Percentiles rank a stretch among this genome's conserved stretches.
These are phyloP conservation scores for Poecilobothrus nobilitatus DNA, from an alignment of 2,888 invertebrate genomes.

Conservation along the genomic window DNA sequence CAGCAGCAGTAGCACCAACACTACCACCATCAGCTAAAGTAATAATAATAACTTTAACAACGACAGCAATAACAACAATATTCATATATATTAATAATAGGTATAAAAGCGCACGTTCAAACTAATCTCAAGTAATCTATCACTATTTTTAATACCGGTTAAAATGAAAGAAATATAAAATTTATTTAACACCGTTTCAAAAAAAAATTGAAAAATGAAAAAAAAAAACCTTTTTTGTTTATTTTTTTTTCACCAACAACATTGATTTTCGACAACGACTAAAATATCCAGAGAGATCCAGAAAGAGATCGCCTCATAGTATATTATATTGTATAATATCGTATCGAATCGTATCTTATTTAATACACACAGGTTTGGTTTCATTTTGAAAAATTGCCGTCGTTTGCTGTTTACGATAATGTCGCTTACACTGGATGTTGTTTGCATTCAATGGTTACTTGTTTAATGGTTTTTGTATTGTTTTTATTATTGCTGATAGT, in stretches of 20 bases:
- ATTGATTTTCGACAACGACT: not conserved
- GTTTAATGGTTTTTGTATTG: too few relatives aligned
- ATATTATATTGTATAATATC: not conserved
- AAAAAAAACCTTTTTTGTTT: too few relatives aligned
- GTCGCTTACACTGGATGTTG: not conserved
- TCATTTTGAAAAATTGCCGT: not conserved
- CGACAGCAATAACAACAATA: too few relatives aligned
- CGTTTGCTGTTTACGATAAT: not conserved
- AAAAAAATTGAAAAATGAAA: too few relatives aligned
- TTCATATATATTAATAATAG: too few relatives aligned
- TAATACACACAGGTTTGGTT: too few relatives aligned
- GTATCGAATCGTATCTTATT: too few relatives aligned
- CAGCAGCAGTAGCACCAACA: not conserved
- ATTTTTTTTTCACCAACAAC: not conserved
- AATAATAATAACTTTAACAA: too few relatives aligned
- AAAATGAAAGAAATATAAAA: not conserved
- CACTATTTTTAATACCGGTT: not conserved
- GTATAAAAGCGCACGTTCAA: constrained; percentile 2
- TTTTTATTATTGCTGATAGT: not conserved
- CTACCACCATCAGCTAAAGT: too few relatives aligned
- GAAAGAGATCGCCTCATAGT: too few relatives aligned
- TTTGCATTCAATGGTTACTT: not conserved
- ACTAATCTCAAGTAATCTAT: not conserved
- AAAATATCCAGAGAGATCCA: too few relatives aligned
- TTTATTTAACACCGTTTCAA: not conserved